phyloP scores from a whole-genome alignment of 2,797 vertebrate genomes.

The Spea hammondii region DNA sequence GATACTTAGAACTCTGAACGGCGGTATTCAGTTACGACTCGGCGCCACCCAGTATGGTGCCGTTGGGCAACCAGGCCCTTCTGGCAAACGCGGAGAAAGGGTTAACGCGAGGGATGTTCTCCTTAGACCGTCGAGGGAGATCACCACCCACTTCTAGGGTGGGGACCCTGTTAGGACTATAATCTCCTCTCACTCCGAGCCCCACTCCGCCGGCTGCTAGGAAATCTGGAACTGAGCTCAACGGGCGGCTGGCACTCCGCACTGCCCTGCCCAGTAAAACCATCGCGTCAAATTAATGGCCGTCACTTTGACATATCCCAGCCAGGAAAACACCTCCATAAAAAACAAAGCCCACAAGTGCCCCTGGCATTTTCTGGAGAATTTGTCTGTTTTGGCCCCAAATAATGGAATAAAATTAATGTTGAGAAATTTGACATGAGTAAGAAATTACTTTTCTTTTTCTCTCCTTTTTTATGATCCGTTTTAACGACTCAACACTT shows the following conservation, averaged over 20 bases:
- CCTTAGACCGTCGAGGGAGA: neutral
- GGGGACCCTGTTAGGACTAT: slow-evolving; percentile 10
- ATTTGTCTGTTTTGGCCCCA: slow-evolving; percentile 48
- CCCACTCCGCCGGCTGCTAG: slow-evolving; percentile 19
- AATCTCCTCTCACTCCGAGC: slow-evolving; percentile 12
- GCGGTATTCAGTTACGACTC: too few relatives aligned
- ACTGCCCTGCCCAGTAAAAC: slow-evolving; percentile 31
- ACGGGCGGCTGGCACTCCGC: slow-evolving; percentile 1
- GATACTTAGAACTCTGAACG: too few relatives aligned
- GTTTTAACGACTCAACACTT: slow-evolving; percentile 19
- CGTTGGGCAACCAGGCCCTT: too few relatives aligned
- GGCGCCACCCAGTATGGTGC: too few relatives aligned
- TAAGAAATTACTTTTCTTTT: slow-evolving; percentile 28
- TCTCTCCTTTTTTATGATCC: slow-evolving; percentile 24
- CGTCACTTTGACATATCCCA: slow-evolving; percentile 49
- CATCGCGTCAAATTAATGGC: slow-evolving; percentile 50
- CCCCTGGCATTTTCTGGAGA: slow-evolving; percentile 41
- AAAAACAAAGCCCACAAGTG: slow-evolving; percentile 40
- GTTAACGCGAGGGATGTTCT: slow-evolving; percentile 10
- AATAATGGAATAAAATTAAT: slow-evolving; percentile 51
- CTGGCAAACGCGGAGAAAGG: neutral
- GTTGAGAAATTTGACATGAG: slow-evolving; percentile 44
- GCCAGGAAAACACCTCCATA: slow-evolving; percentile 51
- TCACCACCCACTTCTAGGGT: slow-evolving; percentile 33
- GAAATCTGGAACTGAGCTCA: slow-evolving; percentile 9